A percentile compares a stretch with the other conserved stretches of the same genome.
Evolutionary conservation across 2,113 vertebrate genomes (phyloP).

Genomic region (Carassius gibelio): DNA sequence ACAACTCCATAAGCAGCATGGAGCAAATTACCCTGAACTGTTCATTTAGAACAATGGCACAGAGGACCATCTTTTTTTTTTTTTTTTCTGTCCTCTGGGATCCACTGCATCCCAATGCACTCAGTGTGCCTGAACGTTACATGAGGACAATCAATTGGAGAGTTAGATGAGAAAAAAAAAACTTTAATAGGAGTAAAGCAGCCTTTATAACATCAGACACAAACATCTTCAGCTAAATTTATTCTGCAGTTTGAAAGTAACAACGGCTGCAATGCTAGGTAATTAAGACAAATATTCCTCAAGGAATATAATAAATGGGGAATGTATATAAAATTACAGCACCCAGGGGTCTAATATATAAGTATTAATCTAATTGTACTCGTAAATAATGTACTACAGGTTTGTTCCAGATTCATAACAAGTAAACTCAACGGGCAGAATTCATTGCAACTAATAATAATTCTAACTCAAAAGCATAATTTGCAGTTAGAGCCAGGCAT

Average conservation of each 20-base stretch:
- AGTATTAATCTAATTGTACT: slow-evolving; percentile 77
- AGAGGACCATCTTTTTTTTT: slow-evolving; percentile 15
- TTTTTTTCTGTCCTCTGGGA: slow-evolving; percentile 4
- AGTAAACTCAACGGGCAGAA: neutral
- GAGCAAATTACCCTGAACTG: slow-evolving; percentile 22
- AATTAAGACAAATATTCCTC: slow-evolving; percentile 80
- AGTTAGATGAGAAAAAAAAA: neutral
- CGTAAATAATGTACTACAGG: neutral
- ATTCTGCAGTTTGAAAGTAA: slow-evolving; percentile 75
- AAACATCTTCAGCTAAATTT: slow-evolving; percentile 49
- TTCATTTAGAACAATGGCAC: slow-evolving; percentile 19
- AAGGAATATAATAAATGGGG: slow-evolving; percentile 79
- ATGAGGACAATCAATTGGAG: slow-evolving; percentile 52
- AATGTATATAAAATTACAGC: slow-evolving; percentile 78
- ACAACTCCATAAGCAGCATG: neutral
- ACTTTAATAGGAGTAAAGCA: neutral
- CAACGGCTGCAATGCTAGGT: slow-evolving; percentile 78
- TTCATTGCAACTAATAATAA: neutral
- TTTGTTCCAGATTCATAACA: neutral
- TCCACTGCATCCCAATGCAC: slow-evolving; percentile 12
- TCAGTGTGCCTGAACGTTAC: slow-evolving; percentile 21
- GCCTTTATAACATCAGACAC: neutral
- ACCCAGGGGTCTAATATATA: slow-evolving; percentile 80
- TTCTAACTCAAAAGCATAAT: neutral
- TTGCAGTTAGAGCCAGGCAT: neutral